phyloP scores from a whole-genome alignment of 2,888 invertebrate genomes.

The Dryadula phaetusa region DNA sequence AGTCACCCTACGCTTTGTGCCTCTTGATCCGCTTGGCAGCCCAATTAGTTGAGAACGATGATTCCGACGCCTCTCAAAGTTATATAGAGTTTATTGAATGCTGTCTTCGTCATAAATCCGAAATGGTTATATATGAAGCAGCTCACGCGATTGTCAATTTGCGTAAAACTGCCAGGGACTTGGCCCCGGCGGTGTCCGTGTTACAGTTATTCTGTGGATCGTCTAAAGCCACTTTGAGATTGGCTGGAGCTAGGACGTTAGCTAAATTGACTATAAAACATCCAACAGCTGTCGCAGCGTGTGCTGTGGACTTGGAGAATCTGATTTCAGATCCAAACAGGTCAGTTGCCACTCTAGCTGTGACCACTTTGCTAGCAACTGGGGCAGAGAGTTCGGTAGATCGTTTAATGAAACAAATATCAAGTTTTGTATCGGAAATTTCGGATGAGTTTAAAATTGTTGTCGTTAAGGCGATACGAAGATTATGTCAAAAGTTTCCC shows the following conservation, averaged over 20 bases:
- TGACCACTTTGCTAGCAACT: conserved; percentile 98
- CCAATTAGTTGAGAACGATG: conserved; percentile 96
- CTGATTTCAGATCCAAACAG: conserved; percentile 98
- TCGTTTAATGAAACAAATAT: conserved; percentile 99
- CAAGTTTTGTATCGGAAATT: conserved; percentile 98
- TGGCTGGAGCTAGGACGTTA: conserved; percentile 98
- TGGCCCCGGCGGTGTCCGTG: conserved; percentile 97
- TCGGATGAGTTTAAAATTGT: conserved; percentile 99
- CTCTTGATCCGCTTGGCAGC: conserved; percentile 97
- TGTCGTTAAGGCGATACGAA: conserved; percentile 96
- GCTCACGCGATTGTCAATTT: conserved; percentile 98
- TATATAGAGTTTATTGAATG: conserved; percentile 96
- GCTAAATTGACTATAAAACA: conserved; percentile 98
- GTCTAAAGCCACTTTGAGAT: conserved; percentile 96
- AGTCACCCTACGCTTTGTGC: conserved; percentile 98
- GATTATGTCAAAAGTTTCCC: conserved; percentile 97
- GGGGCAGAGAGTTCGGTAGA: conserved; percentile 99
- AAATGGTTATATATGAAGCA: conserved; percentile 99
- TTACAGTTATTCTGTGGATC: conserved; percentile 99
- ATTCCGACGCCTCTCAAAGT: conserved; percentile 87
- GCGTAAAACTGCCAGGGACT: conserved; percentile 91
- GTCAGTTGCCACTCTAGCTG: conserved; percentile 98
- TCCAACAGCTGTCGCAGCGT: conserved; percentile 98
- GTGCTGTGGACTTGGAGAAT: conserved; percentile 98
- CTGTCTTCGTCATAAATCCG: conserved; percentile 98